Conservation (phyloP, 2,797 vertebrate species). For the Sparidentex hasta region DNA sequence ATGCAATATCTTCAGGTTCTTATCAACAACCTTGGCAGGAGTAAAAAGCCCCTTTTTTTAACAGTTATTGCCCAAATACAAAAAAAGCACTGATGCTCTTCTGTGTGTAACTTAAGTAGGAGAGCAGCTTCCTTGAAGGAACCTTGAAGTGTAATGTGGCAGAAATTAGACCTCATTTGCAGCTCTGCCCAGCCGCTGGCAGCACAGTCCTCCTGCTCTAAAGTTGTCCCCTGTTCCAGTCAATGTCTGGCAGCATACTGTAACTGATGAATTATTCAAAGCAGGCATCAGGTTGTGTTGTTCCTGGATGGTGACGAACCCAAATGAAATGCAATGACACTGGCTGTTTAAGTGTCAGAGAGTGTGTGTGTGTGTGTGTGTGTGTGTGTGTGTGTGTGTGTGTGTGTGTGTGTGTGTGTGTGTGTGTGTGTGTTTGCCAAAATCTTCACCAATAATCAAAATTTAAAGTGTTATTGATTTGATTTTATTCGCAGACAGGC, state of each 20-base stretch:
- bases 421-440: too few species aligned
- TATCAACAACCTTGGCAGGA: not conserved
- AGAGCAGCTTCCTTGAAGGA: conserved; percentile 46
- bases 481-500: too few species aligned
- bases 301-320: conserved; percentile 52
- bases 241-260: conserved; percentile 60
- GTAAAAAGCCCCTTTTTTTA: not conserved
- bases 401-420: too few species aligned
- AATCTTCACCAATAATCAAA: too few species aligned
- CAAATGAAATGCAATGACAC: conserved; percentile 56
- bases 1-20: not conserved
- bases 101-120: conserved; percentile 25
- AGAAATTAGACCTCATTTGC: conserved; percentile 32
- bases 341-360: conserved; percentile 37
- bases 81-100: conserved; percentile 33
- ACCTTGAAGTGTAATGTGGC: conserved; percentile 59
- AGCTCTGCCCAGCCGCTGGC: conserved; percentile 38
- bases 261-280: conserved; percentile 78
- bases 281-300: conserved; percentile 40
- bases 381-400: too few species aligned
- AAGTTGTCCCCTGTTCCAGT: conserved; percentile 67
- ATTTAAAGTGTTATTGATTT: too few species aligned
- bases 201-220: conserved; percentile 37
- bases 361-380: too few species aligned
- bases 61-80: conserved; percentile 1